Percentiles rank a stretch among this genome's conserved stretches.
Evolutionary conservation across 2,797 vertebrate species (phyloP).

Genomic region (Craterocephalus amniculus): DNA sequence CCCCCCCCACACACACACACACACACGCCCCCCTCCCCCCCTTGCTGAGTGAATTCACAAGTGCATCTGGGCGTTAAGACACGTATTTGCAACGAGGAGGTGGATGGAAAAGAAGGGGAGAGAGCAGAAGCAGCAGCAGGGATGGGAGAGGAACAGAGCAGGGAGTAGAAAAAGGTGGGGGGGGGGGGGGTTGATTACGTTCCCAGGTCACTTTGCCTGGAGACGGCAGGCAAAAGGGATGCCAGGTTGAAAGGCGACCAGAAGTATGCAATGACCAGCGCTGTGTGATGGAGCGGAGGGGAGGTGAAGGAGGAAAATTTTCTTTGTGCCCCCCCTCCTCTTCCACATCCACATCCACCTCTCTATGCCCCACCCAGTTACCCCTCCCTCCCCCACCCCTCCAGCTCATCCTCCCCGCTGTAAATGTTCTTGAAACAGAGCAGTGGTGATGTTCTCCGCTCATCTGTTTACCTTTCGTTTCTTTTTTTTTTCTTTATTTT

Average conservation of each 20-base stretch:
- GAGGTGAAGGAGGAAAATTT: slow-evolving; percentile 74
- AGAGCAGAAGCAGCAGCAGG: slow-evolving; percentile 55
- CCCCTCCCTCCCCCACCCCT: slow-evolving; percentile 7
- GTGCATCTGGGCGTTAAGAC: slow-evolving; percentile 59
- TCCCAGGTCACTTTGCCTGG: slow-evolving; percentile 86
- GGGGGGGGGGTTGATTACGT: slow-evolving; percentile 81
- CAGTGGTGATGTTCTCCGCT: slow-evolving; percentile 64
- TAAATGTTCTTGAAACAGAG: slow-evolving; percentile 73
- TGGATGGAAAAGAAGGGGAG: slow-evolving; percentile 58
- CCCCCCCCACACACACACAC: too few relatives aligned
- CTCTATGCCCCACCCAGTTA: slow-evolving; percentile 25
- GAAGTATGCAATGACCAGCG: slow-evolving; percentile 82
- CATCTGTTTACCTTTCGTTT: slow-evolving; percentile 76
- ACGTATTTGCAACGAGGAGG: slow-evolving; percentile 56
- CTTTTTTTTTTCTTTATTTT: too few relatives aligned
- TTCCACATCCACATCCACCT: not conserved
- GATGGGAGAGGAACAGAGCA: slow-evolving; percentile 51
- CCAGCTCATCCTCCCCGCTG: slow-evolving; percentile 62
- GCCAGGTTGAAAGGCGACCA: slow-evolving; percentile 85
- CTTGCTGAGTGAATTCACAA: slow-evolving; percentile 55
- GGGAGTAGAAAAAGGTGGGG: slow-evolving; percentile 18
- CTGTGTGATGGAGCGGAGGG: slow-evolving; percentile 80
- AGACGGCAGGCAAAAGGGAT: slow-evolving; percentile 83
- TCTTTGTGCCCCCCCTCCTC: slow-evolving; percentile 72
- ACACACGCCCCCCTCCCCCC: slow-evolving; percentile 16